Evolutionary conservation across 2,888 invertebrate genomes (phyloP).

Genomic region (Zelleria hepariella): DNA sequence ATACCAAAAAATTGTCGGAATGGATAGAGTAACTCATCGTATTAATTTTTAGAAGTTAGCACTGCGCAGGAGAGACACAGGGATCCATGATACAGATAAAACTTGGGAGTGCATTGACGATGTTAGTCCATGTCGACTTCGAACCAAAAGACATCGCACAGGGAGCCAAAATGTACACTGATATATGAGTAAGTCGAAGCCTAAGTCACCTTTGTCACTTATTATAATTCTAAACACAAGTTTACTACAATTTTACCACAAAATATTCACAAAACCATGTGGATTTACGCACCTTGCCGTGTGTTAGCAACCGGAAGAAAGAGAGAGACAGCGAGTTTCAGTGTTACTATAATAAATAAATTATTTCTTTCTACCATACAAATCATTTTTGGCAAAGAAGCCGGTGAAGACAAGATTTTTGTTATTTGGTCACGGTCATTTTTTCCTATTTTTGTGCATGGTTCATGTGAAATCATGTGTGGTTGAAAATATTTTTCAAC

Average conservation of each 20-base stretch:
- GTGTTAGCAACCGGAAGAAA: conserved; percentile 66
- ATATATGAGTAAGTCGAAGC: not conserved
- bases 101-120: not conserved
- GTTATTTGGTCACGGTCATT: no score
- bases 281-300: conserved; percentile 61
- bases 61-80: not conserved
- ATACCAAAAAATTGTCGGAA: no score
- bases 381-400: no score
- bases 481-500: no score
- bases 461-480: no score
- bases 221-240: not conserved
- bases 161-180: not conserved
- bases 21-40: no score
- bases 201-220: not conserved
- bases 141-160: not conserved
- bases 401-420: no score
- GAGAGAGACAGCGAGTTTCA: conserved; percentile 26
- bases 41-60: no score
- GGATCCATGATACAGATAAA: not conserved
- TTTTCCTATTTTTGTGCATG: no score
- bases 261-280: conserved; percentile 46
- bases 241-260: conserved; percentile 6
- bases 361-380: not conserved
- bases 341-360: conserved; percentile 18
- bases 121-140: not conserved